phyloP scores from a whole-genome alignment of 2,113 vertebrate species.

The Serilophus lunatus region DNA sequence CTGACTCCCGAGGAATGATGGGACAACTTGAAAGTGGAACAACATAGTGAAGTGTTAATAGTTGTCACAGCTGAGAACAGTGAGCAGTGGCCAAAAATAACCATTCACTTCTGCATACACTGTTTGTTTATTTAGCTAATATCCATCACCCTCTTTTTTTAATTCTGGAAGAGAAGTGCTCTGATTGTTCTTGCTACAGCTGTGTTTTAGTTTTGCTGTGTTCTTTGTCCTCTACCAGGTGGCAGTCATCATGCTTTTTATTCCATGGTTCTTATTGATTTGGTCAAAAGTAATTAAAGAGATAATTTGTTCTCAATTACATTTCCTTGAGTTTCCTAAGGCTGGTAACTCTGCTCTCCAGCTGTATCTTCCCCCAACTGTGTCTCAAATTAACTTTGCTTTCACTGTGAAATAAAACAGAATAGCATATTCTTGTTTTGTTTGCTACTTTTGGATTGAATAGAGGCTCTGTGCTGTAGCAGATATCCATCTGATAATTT shows the following conservation, averaged over 20 bases:
- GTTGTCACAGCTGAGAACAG: not conserved
- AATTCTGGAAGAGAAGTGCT: not conserved
- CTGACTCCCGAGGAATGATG: not conserved
- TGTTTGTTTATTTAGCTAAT: not conserved
- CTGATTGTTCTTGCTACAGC: not conserved
- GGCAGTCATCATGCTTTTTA: conserved; percentile 18
- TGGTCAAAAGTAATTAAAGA: conserved; percentile 79
- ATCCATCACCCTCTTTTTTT: not conserved
- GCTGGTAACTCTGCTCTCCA: conserved; percentile 60
- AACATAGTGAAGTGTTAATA: not conserved
- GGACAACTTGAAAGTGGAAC: not conserved
- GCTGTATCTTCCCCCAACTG: conserved; percentile 46
- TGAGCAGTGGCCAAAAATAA: not conserved
- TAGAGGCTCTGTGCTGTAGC: conserved; percentile 3
- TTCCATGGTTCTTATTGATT: conserved; percentile 64
- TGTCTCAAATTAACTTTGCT: conserved; percentile 73
- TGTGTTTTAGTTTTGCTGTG: not conserved
- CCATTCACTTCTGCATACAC: not conserved
- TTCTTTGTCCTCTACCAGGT: conserved; percentile 38
- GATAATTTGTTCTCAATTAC: conserved; percentile 77
- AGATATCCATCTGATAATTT: conserved; percentile 44
- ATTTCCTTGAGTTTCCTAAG: conserved; percentile 72
- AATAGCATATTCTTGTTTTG: conserved; percentile 3
- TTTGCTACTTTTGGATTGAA: conserved; percentile 38
- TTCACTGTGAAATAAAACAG: conserved; percentile 58